phyloP scores from a whole-genome alignment of 2,797 vertebrate species.

The Gorsachius magnificus region DNA sequence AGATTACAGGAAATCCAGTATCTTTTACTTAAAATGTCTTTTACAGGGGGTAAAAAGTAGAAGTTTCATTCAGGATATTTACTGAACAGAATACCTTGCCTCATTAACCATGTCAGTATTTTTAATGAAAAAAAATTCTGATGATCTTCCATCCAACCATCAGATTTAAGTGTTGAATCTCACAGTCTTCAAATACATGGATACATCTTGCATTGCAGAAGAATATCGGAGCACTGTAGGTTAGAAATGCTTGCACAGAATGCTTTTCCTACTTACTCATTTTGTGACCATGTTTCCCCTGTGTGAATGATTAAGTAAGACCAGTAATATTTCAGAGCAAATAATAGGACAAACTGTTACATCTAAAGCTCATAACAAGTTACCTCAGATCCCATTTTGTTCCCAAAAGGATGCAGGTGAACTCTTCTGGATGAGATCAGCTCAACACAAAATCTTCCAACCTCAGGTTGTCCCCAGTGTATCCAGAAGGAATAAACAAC shows the following conservation, averaged over 20 bases:
- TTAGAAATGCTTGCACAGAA: not conserved
- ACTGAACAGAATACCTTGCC: not conserved
- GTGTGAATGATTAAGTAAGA: not conserved
- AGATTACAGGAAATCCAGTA: constrained; percentile 14
- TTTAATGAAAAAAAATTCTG: not conserved
- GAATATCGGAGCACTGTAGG: not conserved
- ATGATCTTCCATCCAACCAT: not conserved
- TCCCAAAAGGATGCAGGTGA: not conserved
- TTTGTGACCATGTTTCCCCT: not conserved
- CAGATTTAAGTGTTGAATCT: not conserved
- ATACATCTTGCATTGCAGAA: not conserved
- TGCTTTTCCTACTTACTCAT: not conserved
- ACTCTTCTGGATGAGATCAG: not conserved
- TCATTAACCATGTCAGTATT: not conserved
- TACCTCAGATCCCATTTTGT: not conserved
- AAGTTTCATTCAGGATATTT: not conserved
- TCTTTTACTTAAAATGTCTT: constrained; percentile 31
- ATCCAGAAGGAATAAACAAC: not conserved
- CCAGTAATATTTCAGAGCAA: constrained; percentile 2
- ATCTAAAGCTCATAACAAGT: not conserved
- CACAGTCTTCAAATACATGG: not conserved
- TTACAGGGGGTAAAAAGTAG: not conserved
- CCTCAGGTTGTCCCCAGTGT: not conserved
- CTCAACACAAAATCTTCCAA: not conserved
- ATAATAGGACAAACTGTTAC: not conserved